Percentiles rank a stretch among this genome's conserved stretches.
Evolutionary conservation across 2,888 invertebrate species (phyloP).

Genomic region (Sarcophaga carnaria): DNA sequence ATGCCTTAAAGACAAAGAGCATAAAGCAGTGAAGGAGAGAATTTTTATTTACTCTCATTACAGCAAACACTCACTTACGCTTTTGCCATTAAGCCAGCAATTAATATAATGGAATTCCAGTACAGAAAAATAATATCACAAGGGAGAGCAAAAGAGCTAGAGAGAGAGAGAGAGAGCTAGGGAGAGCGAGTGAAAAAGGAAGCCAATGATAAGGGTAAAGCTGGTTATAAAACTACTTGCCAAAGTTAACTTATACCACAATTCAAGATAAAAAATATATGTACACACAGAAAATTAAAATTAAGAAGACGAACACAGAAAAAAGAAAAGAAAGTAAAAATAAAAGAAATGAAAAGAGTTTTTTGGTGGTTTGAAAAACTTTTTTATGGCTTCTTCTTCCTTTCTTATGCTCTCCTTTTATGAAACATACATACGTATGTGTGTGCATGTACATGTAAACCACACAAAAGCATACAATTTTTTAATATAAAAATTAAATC

Average conservation of each 20-base stretch:
- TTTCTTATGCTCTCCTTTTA: background rate
- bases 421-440: background rate
- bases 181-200: background rate
- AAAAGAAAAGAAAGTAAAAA: background rate
- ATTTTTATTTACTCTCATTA: background rate
- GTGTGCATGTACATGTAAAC: background rate
- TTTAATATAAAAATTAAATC: background rate
- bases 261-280: constrained; percentile 8
- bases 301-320: background rate
- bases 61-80: background rate
- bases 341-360: background rate
- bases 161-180: background rate
- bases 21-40: background rate
- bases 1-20: background rate
- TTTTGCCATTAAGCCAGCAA: constrained; percentile 63
- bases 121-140: background rate
- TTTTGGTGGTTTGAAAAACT: background rate
- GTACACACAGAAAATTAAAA: too few relatives aligned
- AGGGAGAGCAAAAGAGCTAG: background rate
- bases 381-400: background rate
- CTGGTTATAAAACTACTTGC: constrained; percentile 46
- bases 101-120: constrained; percentile 64
- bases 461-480: background rate
- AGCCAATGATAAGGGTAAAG: background rate
- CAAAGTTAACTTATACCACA: constrained; percentile 61